Base-by-base conservation (phyloP, 1,140 invertebrate species). In the Antheraea pernyi region DNA sequence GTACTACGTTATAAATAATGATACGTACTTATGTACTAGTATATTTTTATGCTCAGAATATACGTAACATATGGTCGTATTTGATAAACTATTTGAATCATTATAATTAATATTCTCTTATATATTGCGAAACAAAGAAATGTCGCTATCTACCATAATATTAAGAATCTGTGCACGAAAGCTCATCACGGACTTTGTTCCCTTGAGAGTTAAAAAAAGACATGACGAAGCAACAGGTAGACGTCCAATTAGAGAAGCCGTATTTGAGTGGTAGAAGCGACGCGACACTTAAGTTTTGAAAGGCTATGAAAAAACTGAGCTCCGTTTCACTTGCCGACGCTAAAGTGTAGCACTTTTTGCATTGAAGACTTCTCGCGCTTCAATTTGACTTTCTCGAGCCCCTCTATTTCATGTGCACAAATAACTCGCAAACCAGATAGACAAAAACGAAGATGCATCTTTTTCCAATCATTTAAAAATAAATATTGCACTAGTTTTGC, bases 161-260 rank as follows among this genome's bases (percentile, higher is more conserved):
- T 53, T 60, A 70, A 30, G 73, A 84, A 83, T 80, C 82, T 72
- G 77, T 89, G 80, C 81, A 84, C 83, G 85, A 53, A 53, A 53
- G 46, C 46, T 58, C 53, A 42, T 19, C 82, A 73, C 72, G 48
- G 74, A 81, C 76, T 78, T 77, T 82, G 78, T 81, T 79, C 83
- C 65, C 76, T 70, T 65, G 77, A 74, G 65, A 77, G 65, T 70
- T 83, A 77, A 84, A 85, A 86, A 85, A 86, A 81, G 73, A 81
- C 75, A 81, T 83, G 82, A 65, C 76, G 80, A 83, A 73, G 86
- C 88, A 91, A 91, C 89, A 90, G 89, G 88, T 91, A 88, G 84
- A 83, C 82, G 81, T 86, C 88, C 89, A 90, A 90, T 91, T 91
- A 91, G 88, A 82, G 84, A 78, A 77, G 81, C 76, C 81, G 81